phyloP scores from a whole-genome alignment of 2,113 vertebrate species.

The Glaucomys volans region DNA sequence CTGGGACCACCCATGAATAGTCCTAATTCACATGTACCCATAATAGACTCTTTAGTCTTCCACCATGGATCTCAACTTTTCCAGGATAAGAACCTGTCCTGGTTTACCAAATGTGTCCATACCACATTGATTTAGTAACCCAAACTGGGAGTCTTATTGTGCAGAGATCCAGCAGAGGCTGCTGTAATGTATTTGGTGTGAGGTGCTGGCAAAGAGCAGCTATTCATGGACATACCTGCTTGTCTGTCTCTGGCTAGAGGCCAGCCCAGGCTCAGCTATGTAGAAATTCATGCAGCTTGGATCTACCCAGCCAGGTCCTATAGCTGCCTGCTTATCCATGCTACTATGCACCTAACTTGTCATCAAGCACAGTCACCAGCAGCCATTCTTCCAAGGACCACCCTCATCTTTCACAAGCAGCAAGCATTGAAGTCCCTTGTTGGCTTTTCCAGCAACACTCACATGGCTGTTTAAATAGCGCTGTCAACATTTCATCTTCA shows the following conservation, averaged over 20 bases:
- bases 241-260: not conserved
- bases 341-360: not conserved
- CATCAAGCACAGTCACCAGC: not conserved
- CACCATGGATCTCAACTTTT: not conserved
- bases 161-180: not conserved
- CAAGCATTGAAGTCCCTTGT: not conserved
- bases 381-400: not conserved
- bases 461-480: not conserved
- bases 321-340: not conserved
- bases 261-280: not conserved
- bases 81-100: not conserved
- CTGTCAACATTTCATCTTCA: not conserved
- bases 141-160: not conserved
- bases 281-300: not conserved
- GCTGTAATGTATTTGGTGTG: not conserved
- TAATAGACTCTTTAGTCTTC: not conserved
- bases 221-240: not conserved
- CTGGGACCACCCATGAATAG: not conserved
- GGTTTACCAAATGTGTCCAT: not conserved
- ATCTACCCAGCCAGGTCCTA: not conserved
- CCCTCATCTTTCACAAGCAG: not conserved
- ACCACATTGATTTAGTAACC: not conserved
- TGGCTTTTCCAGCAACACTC: not conserved
- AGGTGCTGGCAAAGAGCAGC: not conserved
- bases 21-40: not conserved